Conservation (phyloP, 2,888 invertebrate species). For the Leistus spinibarbis region DNA sequence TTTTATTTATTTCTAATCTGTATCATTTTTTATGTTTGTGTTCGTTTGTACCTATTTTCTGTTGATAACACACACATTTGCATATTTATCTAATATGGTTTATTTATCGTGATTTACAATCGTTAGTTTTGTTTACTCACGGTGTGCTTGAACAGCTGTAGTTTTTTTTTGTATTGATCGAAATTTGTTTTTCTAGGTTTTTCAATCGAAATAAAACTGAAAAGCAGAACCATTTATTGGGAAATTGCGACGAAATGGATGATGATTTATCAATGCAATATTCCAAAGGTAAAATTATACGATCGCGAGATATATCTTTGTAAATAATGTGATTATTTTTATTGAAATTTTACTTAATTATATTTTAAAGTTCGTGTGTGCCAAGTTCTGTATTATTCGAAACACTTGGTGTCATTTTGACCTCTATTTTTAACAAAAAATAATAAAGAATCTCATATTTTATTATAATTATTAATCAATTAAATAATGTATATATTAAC, state of each 20-base stretch:
- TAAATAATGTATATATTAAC: too few relatives aligned
- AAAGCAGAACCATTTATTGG: constrained; percentile 54
- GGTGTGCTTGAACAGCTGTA: background rate
- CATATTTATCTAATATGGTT: background rate
- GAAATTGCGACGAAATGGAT: constrained; percentile 54
- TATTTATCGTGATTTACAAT: background rate
- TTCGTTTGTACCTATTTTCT: background rate
- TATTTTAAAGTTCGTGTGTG: background rate
- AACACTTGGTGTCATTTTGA: too few relatives aligned
- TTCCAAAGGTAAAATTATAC: constrained; percentile 14
- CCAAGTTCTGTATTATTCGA: background rate
- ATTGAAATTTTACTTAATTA: background rate
- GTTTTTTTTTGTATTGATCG: background rate
- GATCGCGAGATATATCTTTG: constrained; percentile 2
- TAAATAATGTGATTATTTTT: too few relatives aligned
- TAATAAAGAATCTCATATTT: too few relatives aligned
- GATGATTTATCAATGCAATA: constrained; percentile 14
- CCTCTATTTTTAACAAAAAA: too few relatives aligned
- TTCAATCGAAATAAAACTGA: constrained; percentile 56
- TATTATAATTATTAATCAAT: too few relatives aligned
- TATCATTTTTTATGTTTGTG: constrained; percentile 4
- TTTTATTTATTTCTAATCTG: background rate
- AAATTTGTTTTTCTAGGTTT: constrained; percentile 50
- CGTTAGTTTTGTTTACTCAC: background rate
- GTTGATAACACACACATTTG: background rate